Base-by-base conservation (phyloP, 2,888 invertebrate species). In the Trachelus iudaicus region DNA sequence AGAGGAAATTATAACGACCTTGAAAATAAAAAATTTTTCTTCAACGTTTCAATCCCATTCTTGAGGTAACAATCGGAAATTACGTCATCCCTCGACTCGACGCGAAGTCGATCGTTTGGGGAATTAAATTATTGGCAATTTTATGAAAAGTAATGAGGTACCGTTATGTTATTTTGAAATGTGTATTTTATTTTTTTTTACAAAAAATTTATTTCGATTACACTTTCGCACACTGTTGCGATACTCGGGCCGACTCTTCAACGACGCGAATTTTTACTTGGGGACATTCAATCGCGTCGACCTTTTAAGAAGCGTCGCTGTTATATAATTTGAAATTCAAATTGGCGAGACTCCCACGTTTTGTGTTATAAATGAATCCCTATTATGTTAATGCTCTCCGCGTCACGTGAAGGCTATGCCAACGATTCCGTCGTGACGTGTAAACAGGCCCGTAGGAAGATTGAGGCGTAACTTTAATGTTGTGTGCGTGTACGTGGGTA, bases 331-430 rank as follows among this genome's bases (percentile, higher is more conserved):
- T 81, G 83, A 81, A 85, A 83, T 84, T 83, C 79, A 85, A 85
- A 85, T 84, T 81, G 76, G 75, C 79, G 76, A 79, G 81, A 75
- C 76, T 73, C 76, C 76, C 69, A 80, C 77, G 81, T 78, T 81
- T 77, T 83, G 82, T 82, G 82, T 83, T 83, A 81, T 83, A 83
- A 84, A 84, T 84, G 83, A 84, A 82, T 79, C 80, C 80, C 82
- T 84, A 84, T 83, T 84, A 83, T 82, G 82, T 79, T 79, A 78
- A 81, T 81, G 79, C 78, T 76, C 79, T 80, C 73, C 76, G 71
- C 33, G 71, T 34, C 33, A 15, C 71, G 9, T 31, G 71, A 71
- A 33, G 15, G 33, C 31, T 34, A 13, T 71, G 31, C 33, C 71
- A 33, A 71, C 31, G 30, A 71, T 71, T 71, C 30, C 11, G 30